These are phyloP conservation scores for Popillia japonica DNA, from an alignment of 1,140 invertebrate genomes.

Conservation along the genomic window DNA sequence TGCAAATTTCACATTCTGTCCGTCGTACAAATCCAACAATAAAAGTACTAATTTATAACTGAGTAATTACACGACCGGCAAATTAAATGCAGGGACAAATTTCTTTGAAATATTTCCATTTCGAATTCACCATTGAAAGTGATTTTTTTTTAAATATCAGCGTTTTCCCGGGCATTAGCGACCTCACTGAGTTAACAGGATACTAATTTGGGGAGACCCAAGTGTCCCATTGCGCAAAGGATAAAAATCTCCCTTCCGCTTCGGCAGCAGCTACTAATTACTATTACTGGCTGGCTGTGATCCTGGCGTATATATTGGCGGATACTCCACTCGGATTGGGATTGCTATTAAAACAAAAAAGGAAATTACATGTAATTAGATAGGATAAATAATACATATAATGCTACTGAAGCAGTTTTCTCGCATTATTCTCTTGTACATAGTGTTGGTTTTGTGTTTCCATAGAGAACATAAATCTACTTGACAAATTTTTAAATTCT, in stretches of 20 bases:
- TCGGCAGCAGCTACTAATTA: constrained; percentile 16
- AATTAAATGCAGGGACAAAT: not conserved
- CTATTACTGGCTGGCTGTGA: not conserved
- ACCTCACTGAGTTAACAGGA: constrained; percentile 13
- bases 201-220: constrained; percentile 12
- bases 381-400: constrained; percentile 10
- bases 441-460: not conserved
- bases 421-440: not conserved
- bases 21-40: too few relatives aligned
- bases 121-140: not conserved
- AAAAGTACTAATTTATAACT: too few relatives aligned
- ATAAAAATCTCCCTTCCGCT: constrained; percentile 21
- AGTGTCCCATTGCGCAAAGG: not conserved
- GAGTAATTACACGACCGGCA: not conserved
- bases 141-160: constrained; percentile 8
- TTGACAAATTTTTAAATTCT: too few relatives aligned
- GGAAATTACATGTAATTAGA: constrained; percentile 17
- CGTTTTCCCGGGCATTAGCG: not conserved
- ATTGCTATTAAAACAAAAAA: constrained; percentile 19
- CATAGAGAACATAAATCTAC: not conserved
- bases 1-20: too few relatives aligned
- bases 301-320: not conserved
- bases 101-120: not conserved
- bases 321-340: constrained; percentile 1
- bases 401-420: not conserved